Percentiles rank a stretch among this genome's conserved stretches.
Evolutionary conservation across 1,140 invertebrate genomes (phyloP).

Genomic region (Neodiprion fabricii): DNA sequence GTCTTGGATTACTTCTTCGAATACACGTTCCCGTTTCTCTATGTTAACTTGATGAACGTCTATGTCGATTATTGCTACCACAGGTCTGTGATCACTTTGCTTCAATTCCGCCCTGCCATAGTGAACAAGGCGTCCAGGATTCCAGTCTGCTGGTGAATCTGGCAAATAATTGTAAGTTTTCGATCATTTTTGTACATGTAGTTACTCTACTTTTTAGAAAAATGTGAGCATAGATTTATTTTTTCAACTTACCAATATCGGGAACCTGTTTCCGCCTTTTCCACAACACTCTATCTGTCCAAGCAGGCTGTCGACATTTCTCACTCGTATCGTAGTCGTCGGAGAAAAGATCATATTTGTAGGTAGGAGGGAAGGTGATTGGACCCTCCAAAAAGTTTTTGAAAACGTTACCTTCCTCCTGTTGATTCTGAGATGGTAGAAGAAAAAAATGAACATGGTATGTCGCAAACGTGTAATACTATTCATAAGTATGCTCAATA

Average conservation of each 20-base stretch:
- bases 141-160: slow-evolving; percentile 68
- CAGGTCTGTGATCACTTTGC: slow-evolving; percentile 97
- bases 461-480: too few species aligned
- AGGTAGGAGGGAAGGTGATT: slow-evolving; percentile 94
- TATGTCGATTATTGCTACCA: slow-evolving; percentile 88
- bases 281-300: slow-evolving; percentile 97
- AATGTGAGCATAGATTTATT: not conserved
- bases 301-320: slow-evolving; percentile 95
- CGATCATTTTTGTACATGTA: not conserved
- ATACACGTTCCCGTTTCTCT: slow-evolving; percentile 75
- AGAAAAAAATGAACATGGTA: slow-evolving; percentile 14
- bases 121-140: slow-evolving; percentile 81
- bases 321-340: slow-evolving; percentile 99
- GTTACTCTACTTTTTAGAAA: not conserved
- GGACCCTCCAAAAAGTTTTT: slow-evolving; percentile 93
- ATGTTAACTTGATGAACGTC: slow-evolving; percentile 83
- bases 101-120: slow-evolving; percentile 95
- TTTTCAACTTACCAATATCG: slow-evolving; percentile 65
- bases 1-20: slow-evolving; percentile 84
- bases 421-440: slow-evolving; percentile 66
- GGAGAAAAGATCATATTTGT: slow-evolving; percentile 99
- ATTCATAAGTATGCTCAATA: too few species aligned
- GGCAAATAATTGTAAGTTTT: slow-evolving; percentile 11
- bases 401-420: slow-evolving; percentile 87
- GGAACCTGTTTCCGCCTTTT: slow-evolving; percentile 76